phyloP scores from a whole-genome alignment of 2,888 invertebrate genomes.

The Formica aserva region DNA sequence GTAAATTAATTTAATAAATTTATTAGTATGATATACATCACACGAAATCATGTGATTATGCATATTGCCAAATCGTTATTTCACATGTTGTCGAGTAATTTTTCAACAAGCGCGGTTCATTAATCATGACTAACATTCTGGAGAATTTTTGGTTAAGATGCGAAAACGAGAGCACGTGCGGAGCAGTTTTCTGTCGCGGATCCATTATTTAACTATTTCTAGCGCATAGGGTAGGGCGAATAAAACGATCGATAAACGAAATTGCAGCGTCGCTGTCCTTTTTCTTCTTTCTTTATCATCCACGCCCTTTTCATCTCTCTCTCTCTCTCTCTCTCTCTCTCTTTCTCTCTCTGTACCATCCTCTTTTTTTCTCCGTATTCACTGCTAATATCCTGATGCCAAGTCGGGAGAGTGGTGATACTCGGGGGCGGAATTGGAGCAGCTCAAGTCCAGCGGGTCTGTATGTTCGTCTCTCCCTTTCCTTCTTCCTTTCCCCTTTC shows the following conservation, averaged over 20 bases:
- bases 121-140: not conserved
- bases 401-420: conserved; percentile 53
- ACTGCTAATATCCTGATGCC: conserved; percentile 63
- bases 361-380: conserved; percentile 52
- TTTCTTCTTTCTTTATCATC: conserved; percentile 28
- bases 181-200: conserved; percentile 16
- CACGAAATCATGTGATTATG: not conserved
- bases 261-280: conserved; percentile 30
- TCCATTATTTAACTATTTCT: conserved; percentile 59
- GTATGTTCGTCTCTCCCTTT: conserved; percentile 56
- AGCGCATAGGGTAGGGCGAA: conserved; percentile 38
- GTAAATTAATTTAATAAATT: conserved; percentile 14
- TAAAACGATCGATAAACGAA: conserved; percentile 50
- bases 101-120: not conserved
- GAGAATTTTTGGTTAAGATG: not conserved
- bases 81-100: not conserved
- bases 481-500: not conserved
- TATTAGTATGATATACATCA: not conserved
- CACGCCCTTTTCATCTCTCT: conserved; percentile 2
- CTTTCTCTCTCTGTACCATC: not conserved
- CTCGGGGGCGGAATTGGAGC: conserved; percentile 76
- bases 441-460: conserved; percentile 72
- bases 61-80: not conserved
- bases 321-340: conserved; percentile 3
- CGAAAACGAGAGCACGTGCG: no score